Conservation (phyloP, 2,888 invertebrate genomes). For the Argyresthia albistria region DNA sequence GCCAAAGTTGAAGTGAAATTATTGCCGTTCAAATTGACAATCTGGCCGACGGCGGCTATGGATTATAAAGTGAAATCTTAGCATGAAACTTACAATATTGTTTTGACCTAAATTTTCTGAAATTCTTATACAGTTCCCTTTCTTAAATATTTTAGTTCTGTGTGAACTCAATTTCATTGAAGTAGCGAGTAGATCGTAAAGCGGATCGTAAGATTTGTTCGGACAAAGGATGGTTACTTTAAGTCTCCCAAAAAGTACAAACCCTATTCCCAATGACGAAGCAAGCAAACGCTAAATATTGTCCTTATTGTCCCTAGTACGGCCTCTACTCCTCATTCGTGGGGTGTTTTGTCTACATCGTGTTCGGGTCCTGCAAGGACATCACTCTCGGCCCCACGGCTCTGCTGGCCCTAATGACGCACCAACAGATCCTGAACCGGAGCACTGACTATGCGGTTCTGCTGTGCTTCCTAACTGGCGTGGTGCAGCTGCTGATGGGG, state of each 20-base stretch:
- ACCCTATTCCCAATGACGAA: not conserved
- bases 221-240: too few relatives aligned
- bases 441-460: constrained; percentile 85
- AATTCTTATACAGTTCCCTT: too few relatives aligned
- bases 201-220: too few relatives aligned
- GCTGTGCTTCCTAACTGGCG: constrained; percentile 86
- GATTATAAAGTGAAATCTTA: too few relatives aligned
- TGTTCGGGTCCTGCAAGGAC: constrained; percentile 91
- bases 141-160: too few relatives aligned
- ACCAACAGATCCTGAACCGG: constrained; percentile 80
- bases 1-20: not conserved
- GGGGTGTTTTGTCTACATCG: constrained; percentile 92
- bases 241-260: too few relatives aligned
- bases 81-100: too few relatives aligned
- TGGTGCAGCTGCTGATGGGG: constrained; percentile 87
- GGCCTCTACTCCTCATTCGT: constrained; percentile 96
- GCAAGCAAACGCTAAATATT: not conserved
- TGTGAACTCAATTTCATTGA: too few relatives aligned
- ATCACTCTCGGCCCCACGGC: constrained; percentile 94
- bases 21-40: not conserved
- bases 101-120: too few relatives aligned
- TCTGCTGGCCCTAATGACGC: constrained; percentile 93
- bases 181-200: too few relatives aligned
- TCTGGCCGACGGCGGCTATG: too few relatives aligned
- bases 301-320: constrained; percentile 73